These are phyloP conservation scores for Poecilia wingei DNA, from an alignment of 2,797 vertebrate genomes.

Conservation along the genomic window DNA sequence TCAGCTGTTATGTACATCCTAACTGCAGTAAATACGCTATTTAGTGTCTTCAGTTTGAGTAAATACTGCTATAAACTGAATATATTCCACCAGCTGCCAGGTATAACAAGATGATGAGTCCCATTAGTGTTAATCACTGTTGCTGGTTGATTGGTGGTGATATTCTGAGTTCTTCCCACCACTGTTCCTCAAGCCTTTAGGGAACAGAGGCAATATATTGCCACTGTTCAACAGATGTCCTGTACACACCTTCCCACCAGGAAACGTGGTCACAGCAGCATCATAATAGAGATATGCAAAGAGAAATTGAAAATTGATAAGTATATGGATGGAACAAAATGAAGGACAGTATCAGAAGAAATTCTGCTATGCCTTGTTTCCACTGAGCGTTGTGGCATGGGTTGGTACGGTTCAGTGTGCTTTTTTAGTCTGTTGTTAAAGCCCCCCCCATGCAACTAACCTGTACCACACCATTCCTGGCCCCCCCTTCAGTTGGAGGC, in stretches of 20 bases:
- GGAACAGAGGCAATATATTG: neutral
- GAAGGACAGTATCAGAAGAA: neutral
- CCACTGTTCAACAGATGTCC: neutral
- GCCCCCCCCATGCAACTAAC: neutral
- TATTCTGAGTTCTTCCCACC: neutral
- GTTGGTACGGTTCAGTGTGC: neutral
- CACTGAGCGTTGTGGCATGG: neutral
- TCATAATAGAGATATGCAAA: neutral
- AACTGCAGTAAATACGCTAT: neutral
- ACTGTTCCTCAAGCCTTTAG: neutral
- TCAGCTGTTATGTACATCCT: neutral
- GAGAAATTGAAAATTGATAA: neutral
- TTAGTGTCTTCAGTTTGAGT: neutral
- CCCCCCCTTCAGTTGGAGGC: too few species aligned
- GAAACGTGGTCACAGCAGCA: neutral
- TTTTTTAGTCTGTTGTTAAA: neutral
- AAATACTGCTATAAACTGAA: neutral
- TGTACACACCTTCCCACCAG: neutral
- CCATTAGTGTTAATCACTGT: neutral
- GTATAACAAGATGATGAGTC: neutral
- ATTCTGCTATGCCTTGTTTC: neutral
- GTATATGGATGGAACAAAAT: neutral
- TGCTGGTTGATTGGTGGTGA: neutral
- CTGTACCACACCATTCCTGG: neutral
- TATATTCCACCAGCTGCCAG: neutral